Base-by-base conservation (phyloP, 1,140 invertebrate species). In the Panagrolaimus sp. region DNA sequence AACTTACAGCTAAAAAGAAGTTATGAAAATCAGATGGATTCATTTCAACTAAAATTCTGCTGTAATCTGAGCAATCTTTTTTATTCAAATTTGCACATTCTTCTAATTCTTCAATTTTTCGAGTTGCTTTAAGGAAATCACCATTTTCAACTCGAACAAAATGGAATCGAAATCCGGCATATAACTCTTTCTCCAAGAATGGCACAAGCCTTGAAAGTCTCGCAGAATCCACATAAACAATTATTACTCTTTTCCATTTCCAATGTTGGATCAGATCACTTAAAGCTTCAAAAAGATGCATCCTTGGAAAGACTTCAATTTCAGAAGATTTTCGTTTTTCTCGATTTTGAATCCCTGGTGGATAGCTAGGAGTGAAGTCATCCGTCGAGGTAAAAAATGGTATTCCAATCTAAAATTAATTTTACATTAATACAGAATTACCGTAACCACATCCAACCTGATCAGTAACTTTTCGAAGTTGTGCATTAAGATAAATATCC, bases 251-350 rank as follows among this genome's bases (percentile, higher is more conserved):
- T 12, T 70, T 79, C 80, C 80, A 82, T 69, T 70, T 74, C 80
- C 80, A 82, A 67, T 82, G 76, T 24, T 65, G 70, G 62, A 82
- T 83, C 17, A 82, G 52, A 52, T 82, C 80, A 21, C 71, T 73
- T n/a, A 83, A 46, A 24, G 80, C 80, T 52, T 82, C 80, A 21
- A 78, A 62, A 8, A 82, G 69, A 58, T 82, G 78, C 12, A 68
- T 67, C n/a, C 75, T 70, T 38, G 80, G 80, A 68, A 83, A 82
- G 24, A 82, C 63, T 24, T 80, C 69, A 17, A 78, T 74, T 62
- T 63, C 67, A 46, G 52, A 38, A 7, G 17, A 28, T 32, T 12
- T 24, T 47, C 70, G 38, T 43, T n/a, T 48, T 68, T 21, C 12
- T 6, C 43, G 46, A 26, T 55, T 32, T 10, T 45, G 47, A 44